Conservation (phyloP, 1,140 invertebrate species). For the Euwallacea fornicatus region DNA sequence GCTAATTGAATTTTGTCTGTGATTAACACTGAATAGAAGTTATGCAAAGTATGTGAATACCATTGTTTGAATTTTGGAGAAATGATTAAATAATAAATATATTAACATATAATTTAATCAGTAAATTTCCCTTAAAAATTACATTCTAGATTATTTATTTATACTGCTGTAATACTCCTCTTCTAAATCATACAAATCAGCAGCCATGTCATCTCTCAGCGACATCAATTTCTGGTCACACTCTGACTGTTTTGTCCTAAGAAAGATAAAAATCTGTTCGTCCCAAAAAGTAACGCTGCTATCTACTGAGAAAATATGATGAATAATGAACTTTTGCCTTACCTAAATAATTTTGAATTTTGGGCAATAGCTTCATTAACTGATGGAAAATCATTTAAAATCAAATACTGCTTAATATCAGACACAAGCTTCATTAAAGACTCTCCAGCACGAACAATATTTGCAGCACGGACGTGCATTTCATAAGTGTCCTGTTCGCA, state of each 20-base stretch:
- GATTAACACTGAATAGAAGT: no score
- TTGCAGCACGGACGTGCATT: constrained; percentile 93
- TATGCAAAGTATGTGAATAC: no score
- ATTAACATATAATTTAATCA: not conserved
- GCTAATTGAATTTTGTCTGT: no score
- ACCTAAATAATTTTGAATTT: constrained; percentile 82
- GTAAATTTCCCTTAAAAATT: not conserved
- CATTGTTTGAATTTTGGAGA: no score
- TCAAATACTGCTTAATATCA: constrained; percentile 95
- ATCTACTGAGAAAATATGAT: not conserved
- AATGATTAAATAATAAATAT: no score
- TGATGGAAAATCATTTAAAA: constrained; percentile 95
- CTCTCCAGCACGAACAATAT: constrained; percentile 93
- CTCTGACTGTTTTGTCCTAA: constrained; percentile 80
- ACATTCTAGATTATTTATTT: constrained; percentile 68
- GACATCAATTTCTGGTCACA: constrained; percentile 93
- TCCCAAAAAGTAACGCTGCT: not conserved
- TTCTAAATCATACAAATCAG: constrained; percentile 93
- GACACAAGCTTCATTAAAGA: constrained; percentile 95
- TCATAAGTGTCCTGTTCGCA: constrained; percentile 95
- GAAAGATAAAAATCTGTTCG: not conserved
- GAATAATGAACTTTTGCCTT: constrained; percentile 14
- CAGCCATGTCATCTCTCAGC: constrained; percentile 90
- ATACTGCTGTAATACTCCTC: constrained; percentile 97
- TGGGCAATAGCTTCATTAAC: constrained; percentile 94